Evolutionary conservation across 1,140 invertebrate genomes (phyloP).

Genomic region (Mycetomoellerius zeteki): DNA sequence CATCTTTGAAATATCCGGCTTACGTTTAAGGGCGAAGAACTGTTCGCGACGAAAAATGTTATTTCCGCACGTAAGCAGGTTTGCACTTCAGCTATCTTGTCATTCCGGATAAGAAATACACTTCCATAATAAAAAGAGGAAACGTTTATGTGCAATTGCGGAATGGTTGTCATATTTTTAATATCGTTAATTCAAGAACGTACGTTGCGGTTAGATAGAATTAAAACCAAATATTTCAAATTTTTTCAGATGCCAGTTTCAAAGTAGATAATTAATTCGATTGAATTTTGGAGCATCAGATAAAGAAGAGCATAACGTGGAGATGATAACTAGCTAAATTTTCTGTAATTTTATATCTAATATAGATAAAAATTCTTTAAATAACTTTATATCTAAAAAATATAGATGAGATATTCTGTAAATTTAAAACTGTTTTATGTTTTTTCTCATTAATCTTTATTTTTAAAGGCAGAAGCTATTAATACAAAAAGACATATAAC

Average conservation of each 20-base stretch:
- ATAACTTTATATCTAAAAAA: too few species aligned
- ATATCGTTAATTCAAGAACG: not conserved
- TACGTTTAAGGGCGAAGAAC: slow-evolving; percentile 25
- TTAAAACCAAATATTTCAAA: not conserved
- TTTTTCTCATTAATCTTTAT: not conserved
- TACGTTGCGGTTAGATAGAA: not conserved
- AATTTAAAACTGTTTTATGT: slow-evolving; percentile 6
- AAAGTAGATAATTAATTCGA: not conserved
- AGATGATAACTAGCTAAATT: too few species aligned
- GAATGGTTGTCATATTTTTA: not conserved
- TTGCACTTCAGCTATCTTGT: slow-evolving; percentile 10
- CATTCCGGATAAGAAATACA: not conserved
- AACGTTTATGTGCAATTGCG: not conserved
- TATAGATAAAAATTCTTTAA: too few species aligned
- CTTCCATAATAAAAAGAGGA: not conserved
- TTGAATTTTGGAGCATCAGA: not conserved
- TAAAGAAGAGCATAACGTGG: not conserved
- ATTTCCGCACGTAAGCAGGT: slow-evolving; percentile 29
- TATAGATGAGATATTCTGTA: slow-evolving; percentile 4
- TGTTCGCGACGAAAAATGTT: slow-evolving; percentile 17
- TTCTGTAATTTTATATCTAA: not conserved
- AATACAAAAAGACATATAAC: not conserved
- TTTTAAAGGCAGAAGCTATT: not conserved
- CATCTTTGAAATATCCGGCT: slow-evolving; percentile 48
- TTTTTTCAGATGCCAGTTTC: not conserved